Evolutionary conservation across 30 jellyfish, hydroid and myxozoan species (phyloP).

Genomic region (Hydractinia echinata): DNA sequence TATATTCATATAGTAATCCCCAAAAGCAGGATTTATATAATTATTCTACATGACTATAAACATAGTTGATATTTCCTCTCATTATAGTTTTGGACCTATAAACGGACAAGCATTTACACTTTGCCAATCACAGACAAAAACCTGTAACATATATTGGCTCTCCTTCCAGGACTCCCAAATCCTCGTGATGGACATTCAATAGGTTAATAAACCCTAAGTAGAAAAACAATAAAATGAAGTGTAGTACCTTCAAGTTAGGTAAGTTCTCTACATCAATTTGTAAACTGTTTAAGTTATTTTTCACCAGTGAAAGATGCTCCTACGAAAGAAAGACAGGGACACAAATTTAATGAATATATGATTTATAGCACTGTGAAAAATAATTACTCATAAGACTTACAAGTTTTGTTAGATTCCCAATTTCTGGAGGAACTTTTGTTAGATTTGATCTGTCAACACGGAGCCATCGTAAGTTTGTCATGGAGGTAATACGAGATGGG

Average conservation of each 20-base stretch:
- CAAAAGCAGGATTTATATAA: too few relatives aligned
- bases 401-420: conserved; percentile 68
- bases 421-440: conserved; percentile 62
- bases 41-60: too few relatives aligned
- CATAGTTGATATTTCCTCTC: too few relatives aligned
- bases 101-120: too few relatives aligned
- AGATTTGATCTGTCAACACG: conserved; percentile 82
- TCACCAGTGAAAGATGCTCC: conserved; percentile 96
- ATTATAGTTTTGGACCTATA: too few relatives aligned
- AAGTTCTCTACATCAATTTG: conserved; percentile 66
- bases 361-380: neutral
- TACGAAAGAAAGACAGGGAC: conserved; percentile 19
- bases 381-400: conserved; percentile 33
- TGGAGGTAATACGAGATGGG: conserved; percentile 76
- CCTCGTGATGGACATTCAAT: too few relatives aligned
- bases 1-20: too few relatives aligned
- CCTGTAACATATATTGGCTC: too few relatives aligned
- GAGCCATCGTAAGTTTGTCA: conserved; percentile 93
- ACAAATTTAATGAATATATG: neutral
- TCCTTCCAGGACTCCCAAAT: too few relatives aligned
- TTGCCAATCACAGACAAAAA: too few relatives aligned
- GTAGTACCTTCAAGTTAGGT: conserved; percentile 69
- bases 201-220: too few relatives aligned
- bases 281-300: conserved; percentile 67
- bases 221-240: too few relatives aligned